Conservation (phyloP, 2,797 vertebrate species). For the Centroberyx gerrardi region DNA sequence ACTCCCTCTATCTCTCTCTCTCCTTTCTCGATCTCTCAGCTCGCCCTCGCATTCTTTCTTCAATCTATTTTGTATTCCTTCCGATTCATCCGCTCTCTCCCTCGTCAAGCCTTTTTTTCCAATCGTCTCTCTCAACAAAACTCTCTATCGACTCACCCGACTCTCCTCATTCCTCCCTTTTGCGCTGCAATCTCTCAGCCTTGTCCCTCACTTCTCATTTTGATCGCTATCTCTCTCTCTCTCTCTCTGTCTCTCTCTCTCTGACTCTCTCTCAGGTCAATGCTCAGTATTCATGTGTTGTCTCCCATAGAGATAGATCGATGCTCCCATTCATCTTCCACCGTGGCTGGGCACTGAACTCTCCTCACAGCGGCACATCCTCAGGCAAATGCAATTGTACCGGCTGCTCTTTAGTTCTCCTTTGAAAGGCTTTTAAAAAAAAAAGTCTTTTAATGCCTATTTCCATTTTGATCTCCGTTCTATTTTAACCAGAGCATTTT, state of each 20-base stretch:
- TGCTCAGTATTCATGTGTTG: constrained; percentile 68
- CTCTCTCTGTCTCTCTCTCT: constrained; percentile 24
- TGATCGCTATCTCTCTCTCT: constrained; percentile 43
- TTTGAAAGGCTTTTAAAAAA: constrained; percentile 31
- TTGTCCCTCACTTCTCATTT: constrained; percentile 49
- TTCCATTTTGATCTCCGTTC: background rate
- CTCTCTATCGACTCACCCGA: constrained; percentile 51
- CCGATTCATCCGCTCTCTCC: constrained; percentile 6
- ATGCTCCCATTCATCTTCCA: constrained; percentile 70
- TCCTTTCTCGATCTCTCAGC: constrained; percentile 10
- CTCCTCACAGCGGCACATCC: constrained; percentile 38
- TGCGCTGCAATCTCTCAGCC: constrained; percentile 30
- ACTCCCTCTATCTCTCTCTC: background rate
- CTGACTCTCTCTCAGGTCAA: constrained; percentile 34
- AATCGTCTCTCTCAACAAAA: constrained; percentile 48
- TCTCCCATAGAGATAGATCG: constrained; percentile 60
- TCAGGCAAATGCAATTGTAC: constrained; percentile 7
- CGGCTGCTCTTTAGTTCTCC: constrained; percentile 29
- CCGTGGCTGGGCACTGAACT: constrained; percentile 59
- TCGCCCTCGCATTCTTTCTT: background rate
- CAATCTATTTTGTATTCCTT: constrained; percentile 63
- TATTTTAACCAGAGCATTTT: constrained; percentile 11
- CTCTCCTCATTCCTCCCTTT: constrained; percentile 33
- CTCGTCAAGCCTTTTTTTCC: constrained; percentile 36
- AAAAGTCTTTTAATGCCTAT: constrained; percentile 9